These are phyloP conservation scores for Leptestheria dahalacensis DNA, from an alignment of 1,140 invertebrate species.

Conservation along the genomic window DNA sequence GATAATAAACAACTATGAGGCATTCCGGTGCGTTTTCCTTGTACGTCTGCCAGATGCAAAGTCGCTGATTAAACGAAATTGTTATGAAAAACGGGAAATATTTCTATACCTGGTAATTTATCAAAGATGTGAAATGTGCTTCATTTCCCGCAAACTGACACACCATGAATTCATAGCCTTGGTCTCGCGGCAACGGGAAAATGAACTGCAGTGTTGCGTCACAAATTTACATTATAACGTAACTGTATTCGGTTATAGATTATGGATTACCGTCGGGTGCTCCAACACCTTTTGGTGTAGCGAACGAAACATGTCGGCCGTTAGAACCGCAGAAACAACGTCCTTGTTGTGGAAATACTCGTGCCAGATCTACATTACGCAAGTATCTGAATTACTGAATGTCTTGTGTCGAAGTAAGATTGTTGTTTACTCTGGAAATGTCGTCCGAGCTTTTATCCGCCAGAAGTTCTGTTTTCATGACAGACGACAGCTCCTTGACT, in stretches of 20 bases:
- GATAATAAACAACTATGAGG: conserved; percentile 64
- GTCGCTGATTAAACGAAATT: neutral
- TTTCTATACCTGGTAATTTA: conserved; percentile 56
- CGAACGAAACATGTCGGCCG: conserved; percentile 38
- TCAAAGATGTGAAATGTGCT: conserved; percentile 70
- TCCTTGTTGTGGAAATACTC: conserved; percentile 64
- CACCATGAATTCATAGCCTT: conserved; percentile 80
- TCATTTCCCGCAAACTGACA: conserved; percentile 55
- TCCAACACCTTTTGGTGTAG: conserved; percentile 39
- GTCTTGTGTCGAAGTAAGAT: neutral
- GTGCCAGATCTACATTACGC: conserved; percentile 46
- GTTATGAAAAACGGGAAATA: neutral
- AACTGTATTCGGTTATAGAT: too few relatives aligned
- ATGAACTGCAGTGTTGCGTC: conserved; percentile 41
- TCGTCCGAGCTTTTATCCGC: conserved; percentile 53
- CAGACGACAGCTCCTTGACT: conserved; percentile 35
- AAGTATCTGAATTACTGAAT: neutral
- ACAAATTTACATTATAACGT: too few relatives aligned
- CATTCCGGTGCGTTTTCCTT: conserved; percentile 85
- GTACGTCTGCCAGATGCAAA: conserved; percentile 41
- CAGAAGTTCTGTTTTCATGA: conserved; percentile 66
- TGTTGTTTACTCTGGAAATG: conserved; percentile 33
- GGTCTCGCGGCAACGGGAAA: conserved; percentile 58
- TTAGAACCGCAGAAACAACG: conserved; percentile 51
- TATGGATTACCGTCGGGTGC: conserved; percentile 34